Percentiles rank a stretch among this genome's conserved stretches.
These are phyloP conservation scores for Neodiprion pinetum DNA, from an alignment of 1,140 invertebrate species.

Conservation along the genomic window DNA sequence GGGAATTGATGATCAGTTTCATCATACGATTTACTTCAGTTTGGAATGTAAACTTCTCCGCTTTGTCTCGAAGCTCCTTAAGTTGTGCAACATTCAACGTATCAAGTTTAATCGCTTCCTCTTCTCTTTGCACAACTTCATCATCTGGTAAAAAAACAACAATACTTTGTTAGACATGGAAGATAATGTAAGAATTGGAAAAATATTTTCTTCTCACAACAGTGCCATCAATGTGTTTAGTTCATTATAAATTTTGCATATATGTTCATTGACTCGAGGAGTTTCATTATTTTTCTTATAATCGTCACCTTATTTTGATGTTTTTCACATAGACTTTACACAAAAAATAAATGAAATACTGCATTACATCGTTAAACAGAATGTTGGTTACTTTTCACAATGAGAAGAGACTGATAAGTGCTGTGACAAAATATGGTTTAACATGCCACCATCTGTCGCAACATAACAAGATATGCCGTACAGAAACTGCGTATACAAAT, in stretches of 20 bases:
- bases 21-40: conserved; percentile 99
- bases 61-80: conserved; percentile 88
- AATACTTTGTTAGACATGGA: conserved; percentile 22
- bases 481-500: no score
- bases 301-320: conserved; percentile 14
- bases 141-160: conserved; percentile 67
- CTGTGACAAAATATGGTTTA: no score
- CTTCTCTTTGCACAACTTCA: conserved; percentile 84
- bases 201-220: conserved; percentile 8
- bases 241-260: background rate
- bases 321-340: background rate
- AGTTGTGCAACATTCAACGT: conserved; percentile 93
- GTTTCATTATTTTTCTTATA: conserved; percentile 10
- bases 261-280: background rate
- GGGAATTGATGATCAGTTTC: conserved; percentile 99
- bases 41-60: conserved; percentile 94
- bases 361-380: background rate
- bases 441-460: background rate
- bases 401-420: background rate
- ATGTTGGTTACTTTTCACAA: background rate
- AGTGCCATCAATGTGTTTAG: conserved; percentile 6
- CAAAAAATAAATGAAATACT: background rate
- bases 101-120: conserved; percentile 97
- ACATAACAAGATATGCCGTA: background rate
- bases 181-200: conserved; percentile 9